phyloP scores from a whole-genome alignment of 2,113 vertebrate genomes.

The Arizona elegans region DNA sequence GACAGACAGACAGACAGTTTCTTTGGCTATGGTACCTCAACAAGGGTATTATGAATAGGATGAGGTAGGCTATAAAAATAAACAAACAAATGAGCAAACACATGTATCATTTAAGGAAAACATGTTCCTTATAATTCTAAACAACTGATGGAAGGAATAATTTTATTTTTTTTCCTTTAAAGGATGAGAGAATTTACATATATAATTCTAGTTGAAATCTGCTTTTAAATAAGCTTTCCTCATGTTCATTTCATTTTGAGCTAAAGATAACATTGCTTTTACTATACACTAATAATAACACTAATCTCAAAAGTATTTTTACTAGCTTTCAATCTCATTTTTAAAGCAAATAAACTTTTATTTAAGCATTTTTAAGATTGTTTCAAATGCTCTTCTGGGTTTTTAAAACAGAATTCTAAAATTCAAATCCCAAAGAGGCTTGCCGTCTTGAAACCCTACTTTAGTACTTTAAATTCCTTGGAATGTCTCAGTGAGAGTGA shows the following conservation, averaged over 20 bases:
- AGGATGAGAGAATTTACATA: constrained; percentile 40
- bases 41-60: not conserved
- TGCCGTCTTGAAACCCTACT: constrained; percentile 68
- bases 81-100: not conserved
- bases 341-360: constrained; percentile 58
- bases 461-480: constrained; percentile 59
- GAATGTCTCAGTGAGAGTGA: constrained; percentile 67
- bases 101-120: not conserved
- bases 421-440: constrained; percentile 50
- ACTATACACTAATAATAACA: constrained; percentile 40
- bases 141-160: not conserved
- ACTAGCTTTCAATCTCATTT: constrained; percentile 41
- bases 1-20: not conserved
- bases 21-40: not conserved
- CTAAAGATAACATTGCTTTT: constrained; percentile 37
- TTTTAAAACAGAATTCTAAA: constrained; percentile 47
- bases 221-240: constrained; percentile 39
- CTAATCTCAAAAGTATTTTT: constrained; percentile 34
- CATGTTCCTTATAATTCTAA: not conserved
- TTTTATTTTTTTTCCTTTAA: not conserved
- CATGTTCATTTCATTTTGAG: not conserved
- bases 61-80: not conserved
- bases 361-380: constrained; percentile 45
- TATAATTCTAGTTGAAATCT: constrained; percentile 60
- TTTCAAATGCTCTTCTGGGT: constrained; percentile 41